Percentiles rank a stretch among this genome's conserved stretches.
These are phyloP conservation scores for Hyaena hyaena DNA, from an alignment of 2,113 vertebrate genomes.

Conservation along the genomic window DNA sequence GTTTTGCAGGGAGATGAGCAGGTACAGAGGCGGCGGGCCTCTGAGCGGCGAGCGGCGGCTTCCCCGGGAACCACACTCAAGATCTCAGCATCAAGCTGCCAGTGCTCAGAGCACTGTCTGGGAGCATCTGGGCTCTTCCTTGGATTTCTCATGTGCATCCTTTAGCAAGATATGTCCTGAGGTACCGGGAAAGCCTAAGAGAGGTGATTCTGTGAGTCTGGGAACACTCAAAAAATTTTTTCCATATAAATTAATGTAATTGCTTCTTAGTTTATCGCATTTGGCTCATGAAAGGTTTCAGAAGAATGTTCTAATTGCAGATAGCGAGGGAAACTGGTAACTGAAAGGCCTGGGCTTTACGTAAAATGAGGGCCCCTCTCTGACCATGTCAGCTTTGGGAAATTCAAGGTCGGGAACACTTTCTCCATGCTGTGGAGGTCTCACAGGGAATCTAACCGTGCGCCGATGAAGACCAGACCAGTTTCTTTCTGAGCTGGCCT, in stretches of 20 bases:
- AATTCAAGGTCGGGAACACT: neutral
- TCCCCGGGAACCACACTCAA: neutral
- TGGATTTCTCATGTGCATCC: neutral
- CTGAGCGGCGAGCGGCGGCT: neutral
- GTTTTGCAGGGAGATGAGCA: neutral
- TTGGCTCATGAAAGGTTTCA: neutral
- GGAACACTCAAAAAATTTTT: neutral
- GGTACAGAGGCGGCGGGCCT: neutral
- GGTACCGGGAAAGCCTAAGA: neutral
- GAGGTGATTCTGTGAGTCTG: neutral
- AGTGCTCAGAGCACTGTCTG: neutral
- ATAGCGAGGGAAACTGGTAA: neutral
- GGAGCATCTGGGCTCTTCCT: neutral
- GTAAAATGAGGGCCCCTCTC: neutral
- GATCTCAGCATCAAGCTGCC: neutral
- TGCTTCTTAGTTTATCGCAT: neutral
- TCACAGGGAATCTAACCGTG: too few relatives aligned
- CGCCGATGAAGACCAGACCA: neutral
- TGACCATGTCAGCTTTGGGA: neutral
- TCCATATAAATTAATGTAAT: neutral
- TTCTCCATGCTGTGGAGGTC: fast-evolving
- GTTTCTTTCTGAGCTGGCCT: neutral
- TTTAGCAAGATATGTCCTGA: neutral
- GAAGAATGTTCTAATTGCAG: neutral
- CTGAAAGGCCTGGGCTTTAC: too few relatives aligned